Base-by-base conservation (phyloP, 2,113 vertebrate genomes). In the Microcebus murinus region DNA sequence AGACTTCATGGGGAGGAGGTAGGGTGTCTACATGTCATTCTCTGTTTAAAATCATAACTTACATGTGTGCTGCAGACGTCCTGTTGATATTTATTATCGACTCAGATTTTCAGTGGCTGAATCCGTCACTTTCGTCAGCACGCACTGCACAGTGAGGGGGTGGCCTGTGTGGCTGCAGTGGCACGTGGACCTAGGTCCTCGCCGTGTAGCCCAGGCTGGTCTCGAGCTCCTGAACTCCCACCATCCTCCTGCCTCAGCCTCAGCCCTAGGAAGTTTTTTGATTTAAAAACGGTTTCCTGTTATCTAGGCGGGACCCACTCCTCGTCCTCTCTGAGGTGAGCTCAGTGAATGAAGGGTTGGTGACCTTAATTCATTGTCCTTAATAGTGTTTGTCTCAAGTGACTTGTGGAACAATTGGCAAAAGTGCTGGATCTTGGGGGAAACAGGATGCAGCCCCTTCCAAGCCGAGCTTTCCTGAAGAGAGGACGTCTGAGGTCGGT, bases 111-210 rank as follows among this genome's bases (percentile, higher is more conserved):
- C 61, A 9, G n/a, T 10, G 27, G 45, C 61, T 80, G 74, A 34
- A 36, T 55, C 6, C 9, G 8, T 34, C 4, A 48, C 31, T 34
- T 11, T 21, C 0, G 39, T 27, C 21, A 42, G 12, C 3, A 3
- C 31, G 5, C 71, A 14, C 23, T 42, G 25, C 27, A 12, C 39
- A 27, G 59, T 1, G 36, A 34, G 20, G 70, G 3, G 3, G 36
- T 36, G n/a, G 7, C 6, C 29, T 15, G 25, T 5, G 2, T 21
- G 48, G 21, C 18, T 25, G 6, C 5, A 9, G 10, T 0, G 8
- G 12, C 39, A 27, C 9, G 29, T 21, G n/a, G 18, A 21, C 55
- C 55, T 21, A 21, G 20, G n/a, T n/a, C 36, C n/a, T 11, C 36
- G 20, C 68, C 20, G 8, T 39, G 68, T 70, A 9, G 36, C n/a